These are phyloP conservation scores for Trematomus bernacchii DNA, from an alignment of 2,797 vertebrate species.

Conservation along the genomic window DNA sequence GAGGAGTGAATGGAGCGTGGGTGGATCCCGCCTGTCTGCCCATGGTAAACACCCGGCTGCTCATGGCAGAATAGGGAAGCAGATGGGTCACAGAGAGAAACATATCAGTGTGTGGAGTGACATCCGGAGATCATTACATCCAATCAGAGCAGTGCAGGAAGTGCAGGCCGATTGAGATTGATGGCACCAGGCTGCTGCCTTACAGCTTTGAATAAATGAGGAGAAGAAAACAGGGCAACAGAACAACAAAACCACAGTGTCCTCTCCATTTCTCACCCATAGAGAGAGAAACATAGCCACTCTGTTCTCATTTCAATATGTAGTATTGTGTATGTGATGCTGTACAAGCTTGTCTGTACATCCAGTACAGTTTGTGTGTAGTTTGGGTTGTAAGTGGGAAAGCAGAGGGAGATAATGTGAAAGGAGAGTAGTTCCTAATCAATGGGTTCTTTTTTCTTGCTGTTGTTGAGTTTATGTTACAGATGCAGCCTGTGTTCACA, in stretches of 20 bases:
- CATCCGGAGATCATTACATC: slow-evolving; percentile 82
- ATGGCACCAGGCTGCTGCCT: slow-evolving; percentile 74
- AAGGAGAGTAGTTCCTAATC: slow-evolving; percentile 11
- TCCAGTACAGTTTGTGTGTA: not conserved
- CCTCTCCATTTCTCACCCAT: slow-evolving; percentile 63
- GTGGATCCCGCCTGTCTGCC: slow-evolving; percentile 67
- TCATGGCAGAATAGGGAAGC: slow-evolving; percentile 69
- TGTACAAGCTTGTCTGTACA: not conserved
- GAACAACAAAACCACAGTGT: slow-evolving; percentile 73
- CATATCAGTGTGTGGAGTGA: slow-evolving; percentile 74
- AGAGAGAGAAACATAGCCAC: slow-evolving; percentile 56
- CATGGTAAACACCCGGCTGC: slow-evolving; percentile 69
- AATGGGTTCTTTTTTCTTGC: slow-evolving; percentile 3
- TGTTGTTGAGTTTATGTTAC: slow-evolving; percentile 29
- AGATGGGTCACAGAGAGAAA: slow-evolving; percentile 78
- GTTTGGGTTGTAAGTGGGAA: not conserved
- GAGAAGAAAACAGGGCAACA: slow-evolving; percentile 66
- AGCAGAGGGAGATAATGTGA: slow-evolving; percentile 1
- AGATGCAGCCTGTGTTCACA: not conserved
- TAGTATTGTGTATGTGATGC: slow-evolving; percentile 21
- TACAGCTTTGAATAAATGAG: slow-evolving; percentile 79
- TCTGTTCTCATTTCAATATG: slow-evolving; percentile 50
- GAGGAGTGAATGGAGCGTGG: slow-evolving; percentile 65
- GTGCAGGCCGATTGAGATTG: slow-evolving; percentile 77
- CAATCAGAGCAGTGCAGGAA: slow-evolving; percentile 80